A percentile compares a stretch with the other conserved stretches of the same genome.
These are phyloP conservation scores for Tursiops truncatus DNA, from an alignment of 2,113 vertebrate species.

Conservation along the genomic window DNA sequence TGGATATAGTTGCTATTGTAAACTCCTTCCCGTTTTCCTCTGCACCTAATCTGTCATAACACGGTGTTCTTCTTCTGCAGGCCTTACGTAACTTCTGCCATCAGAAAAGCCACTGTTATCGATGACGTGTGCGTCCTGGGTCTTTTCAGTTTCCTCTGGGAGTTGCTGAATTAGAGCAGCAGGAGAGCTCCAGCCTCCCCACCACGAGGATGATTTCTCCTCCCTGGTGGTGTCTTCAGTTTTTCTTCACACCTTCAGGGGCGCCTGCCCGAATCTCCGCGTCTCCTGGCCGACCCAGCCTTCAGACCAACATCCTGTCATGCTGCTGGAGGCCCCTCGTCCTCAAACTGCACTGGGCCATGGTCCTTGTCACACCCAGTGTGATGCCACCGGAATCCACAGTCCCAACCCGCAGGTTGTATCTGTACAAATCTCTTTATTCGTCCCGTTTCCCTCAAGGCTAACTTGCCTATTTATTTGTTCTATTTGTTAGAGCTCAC, in stretches of 20 bases:
- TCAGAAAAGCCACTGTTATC: not conserved
- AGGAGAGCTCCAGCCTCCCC: not conserved
- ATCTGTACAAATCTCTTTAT: not conserved
- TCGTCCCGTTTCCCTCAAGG: not conserved
- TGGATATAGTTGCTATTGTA: not conserved
- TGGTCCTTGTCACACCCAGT: fast-evolving
- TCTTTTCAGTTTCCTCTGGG: not conserved
- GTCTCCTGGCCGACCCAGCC: not conserved
- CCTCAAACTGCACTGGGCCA: not conserved
- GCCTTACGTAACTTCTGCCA: not conserved
- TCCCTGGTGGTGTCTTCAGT: not conserved
- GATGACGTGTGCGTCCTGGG: not conserved
- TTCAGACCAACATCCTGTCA: not conserved
- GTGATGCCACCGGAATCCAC: not conserved
- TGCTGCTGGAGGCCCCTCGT: no score
- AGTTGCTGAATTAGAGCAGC: not conserved
- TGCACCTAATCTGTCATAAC: not conserved
- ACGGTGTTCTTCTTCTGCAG: not conserved
- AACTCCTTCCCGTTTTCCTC: not conserved
- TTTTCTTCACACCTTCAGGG: not conserved
- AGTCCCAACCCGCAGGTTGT: not conserved
- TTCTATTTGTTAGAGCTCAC: not conserved
- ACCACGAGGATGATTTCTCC: not conserved
- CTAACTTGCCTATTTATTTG: not conserved
- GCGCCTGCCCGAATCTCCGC: not conserved